A percentile compares a stretch with the other conserved stretches of the same genome.
Conservation (phyloP, 2,797 vertebrate species). For the Trachurus trachurus region DNA sequence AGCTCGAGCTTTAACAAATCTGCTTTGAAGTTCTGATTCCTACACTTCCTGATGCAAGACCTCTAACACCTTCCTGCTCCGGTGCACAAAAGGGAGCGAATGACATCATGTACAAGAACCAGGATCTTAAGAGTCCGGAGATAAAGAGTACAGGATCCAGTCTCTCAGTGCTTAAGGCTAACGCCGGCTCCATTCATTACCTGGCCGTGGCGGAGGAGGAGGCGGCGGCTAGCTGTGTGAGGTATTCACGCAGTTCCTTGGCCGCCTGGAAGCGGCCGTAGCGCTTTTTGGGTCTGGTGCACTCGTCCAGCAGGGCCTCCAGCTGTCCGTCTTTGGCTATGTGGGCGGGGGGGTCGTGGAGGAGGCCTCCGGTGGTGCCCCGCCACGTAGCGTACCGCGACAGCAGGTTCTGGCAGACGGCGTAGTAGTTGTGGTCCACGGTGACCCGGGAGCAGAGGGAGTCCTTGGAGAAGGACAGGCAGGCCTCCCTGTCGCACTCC, state of each 20-base stretch:
- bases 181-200: constrained; percentile 88
- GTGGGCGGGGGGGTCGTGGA: constrained; percentile 94
- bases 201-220: constrained; percentile 86
- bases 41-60: constrained; percentile 68
- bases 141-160: constrained; percentile 59
- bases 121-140: constrained; percentile 66
- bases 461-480: constrained; percentile 99
- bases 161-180: constrained; percentile 63
- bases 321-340: constrained; percentile 95
- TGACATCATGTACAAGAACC: constrained; percentile 81
- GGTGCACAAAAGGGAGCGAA: constrained; percentile 59
- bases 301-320: constrained; percentile 95
- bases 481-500: constrained; percentile 98
- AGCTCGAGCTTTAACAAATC: constrained; percentile 69
- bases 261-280: constrained; percentile 96
- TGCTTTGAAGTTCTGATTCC: constrained; percentile 65
- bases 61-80: constrained; percentile 52
- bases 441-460: constrained; percentile 95
- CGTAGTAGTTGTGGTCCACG: constrained; percentile 99
- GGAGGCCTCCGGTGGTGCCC: constrained; percentile 96
- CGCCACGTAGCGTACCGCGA: constrained; percentile 97
- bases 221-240: constrained; percentile 91
- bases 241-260: constrained; percentile 95
- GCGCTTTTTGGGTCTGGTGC: constrained; percentile 95
- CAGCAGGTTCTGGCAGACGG: constrained; percentile 97